Percentiles rank a stretch among this genome's conserved stretches.
phyloP scores from a whole-genome alignment of 1,140 invertebrate genomes.

The Goniozus legneri region DNA sequence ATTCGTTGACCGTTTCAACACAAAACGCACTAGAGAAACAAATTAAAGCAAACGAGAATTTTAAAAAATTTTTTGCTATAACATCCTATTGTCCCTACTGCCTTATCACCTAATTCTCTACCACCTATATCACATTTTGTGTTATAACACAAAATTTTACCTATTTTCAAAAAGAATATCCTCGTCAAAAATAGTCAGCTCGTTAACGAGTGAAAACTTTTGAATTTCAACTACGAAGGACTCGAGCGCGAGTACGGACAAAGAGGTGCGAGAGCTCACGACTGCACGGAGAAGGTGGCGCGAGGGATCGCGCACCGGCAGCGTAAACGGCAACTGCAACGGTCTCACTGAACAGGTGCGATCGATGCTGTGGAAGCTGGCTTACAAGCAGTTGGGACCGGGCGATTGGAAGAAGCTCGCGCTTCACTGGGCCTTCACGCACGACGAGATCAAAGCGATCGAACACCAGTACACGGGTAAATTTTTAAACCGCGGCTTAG shows the following conservation, averaged over 20 bases:
- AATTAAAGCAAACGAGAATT: too few relatives aligned
- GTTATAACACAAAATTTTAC: too few relatives aligned
- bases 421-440: slow-evolving; percentile 68
- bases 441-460: slow-evolving; percentile 70
- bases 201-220: neutral
- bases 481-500: too few relatives aligned
- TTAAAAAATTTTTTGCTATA: too few relatives aligned
- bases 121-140: too few relatives aligned
- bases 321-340: slow-evolving; percentile 29
- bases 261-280: slow-evolving; percentile 36
- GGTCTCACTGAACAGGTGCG: slow-evolving; percentile 45
- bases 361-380: slow-evolving; percentile 64
- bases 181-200: neutral
- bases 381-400: slow-evolving; percentile 65
- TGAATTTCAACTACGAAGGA: slow-evolving; percentile 27
- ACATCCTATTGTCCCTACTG: too few relatives aligned
- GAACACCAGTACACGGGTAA: slow-evolving; percentile 74
- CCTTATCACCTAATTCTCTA: too few relatives aligned
- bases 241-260: slow-evolving; percentile 36
- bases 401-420: slow-evolving; percentile 72
- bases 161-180: slow-evolving; percentile 4
- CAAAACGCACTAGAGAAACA: too few relatives aligned
- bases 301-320: slow-evolving; percentile 30
- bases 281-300: slow-evolving; percentile 35
- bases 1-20: too few relatives aligned